These are phyloP conservation scores for Sympetrum striolatum DNA, from an alignment of 2,888 invertebrate species.

Conservation along the genomic window DNA sequence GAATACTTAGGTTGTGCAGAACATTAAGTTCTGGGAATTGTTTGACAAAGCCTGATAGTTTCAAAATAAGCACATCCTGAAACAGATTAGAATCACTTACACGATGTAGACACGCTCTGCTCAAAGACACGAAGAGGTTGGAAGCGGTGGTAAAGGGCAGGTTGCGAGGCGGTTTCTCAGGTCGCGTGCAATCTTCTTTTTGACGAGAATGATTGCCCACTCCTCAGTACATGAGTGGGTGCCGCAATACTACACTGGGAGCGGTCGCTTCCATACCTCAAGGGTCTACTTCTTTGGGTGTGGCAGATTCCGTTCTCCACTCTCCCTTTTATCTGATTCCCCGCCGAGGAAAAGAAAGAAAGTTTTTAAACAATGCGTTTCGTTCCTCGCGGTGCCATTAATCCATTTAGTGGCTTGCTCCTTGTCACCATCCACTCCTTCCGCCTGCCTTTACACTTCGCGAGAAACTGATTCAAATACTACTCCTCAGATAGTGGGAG, in stretches of 20 bases:
- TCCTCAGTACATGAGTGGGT: constrained; percentile 4
- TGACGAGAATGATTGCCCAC: constrained; percentile 18
- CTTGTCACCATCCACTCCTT: neutral
- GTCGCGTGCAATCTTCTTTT: neutral
- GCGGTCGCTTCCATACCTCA: neutral
- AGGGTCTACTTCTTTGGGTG: neutral
- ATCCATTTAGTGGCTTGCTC: neutral
- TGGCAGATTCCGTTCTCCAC: neutral
- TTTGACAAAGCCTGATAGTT: neutral
- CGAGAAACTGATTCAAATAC: neutral
- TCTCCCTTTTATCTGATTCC: constrained; percentile 9
- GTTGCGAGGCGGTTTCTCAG: neutral
- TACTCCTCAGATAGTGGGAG: neutral
- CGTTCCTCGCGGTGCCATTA: neutral
- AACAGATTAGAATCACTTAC: constrained; percentile 14
- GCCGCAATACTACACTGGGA: constrained; percentile 1
- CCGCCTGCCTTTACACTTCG: neutral
- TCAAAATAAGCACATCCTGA: neutral
- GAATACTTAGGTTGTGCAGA: no score
- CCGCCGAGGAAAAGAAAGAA: neutral
- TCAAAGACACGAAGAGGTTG: neutral
- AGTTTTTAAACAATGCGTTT: constrained; percentile 9
- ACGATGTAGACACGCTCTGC: constrained; percentile 11
- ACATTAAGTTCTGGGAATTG: no score
- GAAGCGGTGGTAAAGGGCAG: neutral